These are phyloP conservation scores for Artemia franciscana DNA, from an alignment of 1,140 invertebrate species.

Conservation along the genomic window DNA sequence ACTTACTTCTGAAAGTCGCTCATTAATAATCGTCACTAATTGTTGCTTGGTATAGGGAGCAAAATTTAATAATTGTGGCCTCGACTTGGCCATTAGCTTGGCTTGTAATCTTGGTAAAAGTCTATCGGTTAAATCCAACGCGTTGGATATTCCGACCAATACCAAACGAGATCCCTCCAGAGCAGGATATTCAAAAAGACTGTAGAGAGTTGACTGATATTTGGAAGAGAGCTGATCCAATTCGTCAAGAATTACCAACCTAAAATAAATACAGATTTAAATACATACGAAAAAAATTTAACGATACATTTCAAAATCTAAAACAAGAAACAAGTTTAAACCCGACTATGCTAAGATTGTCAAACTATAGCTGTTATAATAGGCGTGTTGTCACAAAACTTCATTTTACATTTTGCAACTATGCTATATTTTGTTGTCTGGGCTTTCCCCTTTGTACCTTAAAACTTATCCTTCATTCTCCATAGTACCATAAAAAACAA, in stretches of 20 bases:
- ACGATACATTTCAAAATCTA: too few relatives aligned
- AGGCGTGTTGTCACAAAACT: too few relatives aligned
- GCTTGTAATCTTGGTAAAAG: constrained; percentile 60
- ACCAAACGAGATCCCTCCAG: constrained; percentile 40
- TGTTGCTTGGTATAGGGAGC: constrained; percentile 73
- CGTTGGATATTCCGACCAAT: constrained; percentile 80
- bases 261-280: too few relatives aligned
- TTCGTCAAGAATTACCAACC: constrained; percentile 78
- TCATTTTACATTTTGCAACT: too few relatives aligned
- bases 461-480: too few relatives aligned
- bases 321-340: too few relatives aligned
- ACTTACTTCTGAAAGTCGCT: constrained; percentile 38
- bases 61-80: constrained; percentile 52
- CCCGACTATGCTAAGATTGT: too few relatives aligned
- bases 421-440: too few relatives aligned
- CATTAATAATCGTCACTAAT: constrained; percentile 60
- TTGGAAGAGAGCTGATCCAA: constrained; percentile 71
- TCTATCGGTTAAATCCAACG: constrained; percentile 83
- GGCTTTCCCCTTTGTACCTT: too few relatives aligned
- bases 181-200: constrained; percentile 79
- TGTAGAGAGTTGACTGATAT: constrained; percentile 68
- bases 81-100: constrained; percentile 18
- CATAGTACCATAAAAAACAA: too few relatives aligned
- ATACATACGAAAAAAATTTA: too few relatives aligned
- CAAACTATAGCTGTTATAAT: too few relatives aligned